A percentile compares a stretch with the other conserved stretches of the same genome.
These are phyloP conservation scores for Orchestia grillus DNA, from an alignment of 1,140 invertebrate species.

Conservation along the genomic window DNA sequence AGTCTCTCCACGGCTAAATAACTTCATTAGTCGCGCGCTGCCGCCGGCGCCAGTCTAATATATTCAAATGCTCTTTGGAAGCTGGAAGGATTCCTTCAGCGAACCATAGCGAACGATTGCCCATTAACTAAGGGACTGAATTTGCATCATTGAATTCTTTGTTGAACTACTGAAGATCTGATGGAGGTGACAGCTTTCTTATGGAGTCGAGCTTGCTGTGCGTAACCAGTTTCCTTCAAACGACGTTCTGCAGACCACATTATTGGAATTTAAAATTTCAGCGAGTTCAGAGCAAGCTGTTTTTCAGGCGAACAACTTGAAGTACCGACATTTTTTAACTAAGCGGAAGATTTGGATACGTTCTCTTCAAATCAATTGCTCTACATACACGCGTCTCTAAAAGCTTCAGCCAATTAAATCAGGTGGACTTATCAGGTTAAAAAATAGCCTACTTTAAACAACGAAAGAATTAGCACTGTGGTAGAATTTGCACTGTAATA, in stretches of 20 bases:
- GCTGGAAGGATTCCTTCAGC: constrained; percentile 35
- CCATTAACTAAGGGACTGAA: not conserved
- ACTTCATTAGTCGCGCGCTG: not conserved
- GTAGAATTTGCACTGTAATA: not conserved
- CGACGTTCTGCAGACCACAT: not conserved
- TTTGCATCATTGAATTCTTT: constrained; percentile 47
- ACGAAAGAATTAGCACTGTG: not conserved
- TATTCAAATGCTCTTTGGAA: not conserved
- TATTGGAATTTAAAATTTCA: not conserved
- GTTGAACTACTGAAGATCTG: not conserved
- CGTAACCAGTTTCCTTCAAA: not conserved
- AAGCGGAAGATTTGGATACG: not conserved
- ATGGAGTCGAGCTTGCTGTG: not conserved
- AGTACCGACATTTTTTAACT: not conserved
- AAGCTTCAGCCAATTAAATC: not conserved
- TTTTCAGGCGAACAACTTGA: not conserved
- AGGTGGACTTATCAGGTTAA: not conserved
- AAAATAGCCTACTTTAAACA: not conserved
- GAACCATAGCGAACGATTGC: constrained; percentile 31
- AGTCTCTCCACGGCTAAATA: not conserved
- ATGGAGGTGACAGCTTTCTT: constrained; percentile 25
- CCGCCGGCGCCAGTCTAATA: not conserved
- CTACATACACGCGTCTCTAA: not conserved
- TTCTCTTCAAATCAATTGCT: not conserved
- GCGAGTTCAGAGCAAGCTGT: not conserved